Conservation (phyloP, 2,888 invertebrate genomes). For the Automeris io region DNA sequence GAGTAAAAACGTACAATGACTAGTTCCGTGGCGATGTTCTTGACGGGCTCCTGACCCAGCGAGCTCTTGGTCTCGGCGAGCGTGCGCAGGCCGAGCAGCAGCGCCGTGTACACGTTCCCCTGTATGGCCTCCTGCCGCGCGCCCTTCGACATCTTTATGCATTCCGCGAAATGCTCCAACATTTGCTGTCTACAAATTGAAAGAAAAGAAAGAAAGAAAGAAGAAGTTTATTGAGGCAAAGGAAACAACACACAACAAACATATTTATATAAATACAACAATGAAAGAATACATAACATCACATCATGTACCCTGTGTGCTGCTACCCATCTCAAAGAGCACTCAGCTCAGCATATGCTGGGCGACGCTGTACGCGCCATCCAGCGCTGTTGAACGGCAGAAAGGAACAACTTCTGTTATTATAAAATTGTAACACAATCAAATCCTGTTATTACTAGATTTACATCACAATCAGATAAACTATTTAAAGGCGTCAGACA, state of each 20-base stretch:
- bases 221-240: too few relatives aligned
- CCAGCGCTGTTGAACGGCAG: too few relatives aligned
- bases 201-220: not conserved
- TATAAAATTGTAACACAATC: not conserved
- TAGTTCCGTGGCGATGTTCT: constrained; percentile 87
- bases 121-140: constrained; percentile 96
- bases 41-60: constrained; percentile 93
- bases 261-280: too few relatives aligned
- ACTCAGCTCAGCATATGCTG: too few relatives aligned
- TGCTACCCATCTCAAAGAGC: too few relatives aligned
- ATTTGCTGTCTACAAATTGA: constrained; percentile 85
- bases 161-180: constrained; percentile 97
- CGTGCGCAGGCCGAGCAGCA: constrained; percentile 91
- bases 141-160: constrained; percentile 94
- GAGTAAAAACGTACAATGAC: constrained; percentile 80
- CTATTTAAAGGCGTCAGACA: too few relatives aligned
- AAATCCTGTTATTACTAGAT: too few relatives aligned
- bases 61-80: constrained; percentile 91
- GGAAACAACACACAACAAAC: too few relatives aligned
- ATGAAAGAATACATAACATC: too few relatives aligned
- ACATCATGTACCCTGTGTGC: too few relatives aligned
- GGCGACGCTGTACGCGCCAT: too few relatives aligned
- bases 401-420: not conserved
- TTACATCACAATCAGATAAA: too few relatives aligned
- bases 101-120: constrained; percentile 96